Conservation (phyloP, 2,797 vertebrate genomes). For the Danio kyathit region DNA sequence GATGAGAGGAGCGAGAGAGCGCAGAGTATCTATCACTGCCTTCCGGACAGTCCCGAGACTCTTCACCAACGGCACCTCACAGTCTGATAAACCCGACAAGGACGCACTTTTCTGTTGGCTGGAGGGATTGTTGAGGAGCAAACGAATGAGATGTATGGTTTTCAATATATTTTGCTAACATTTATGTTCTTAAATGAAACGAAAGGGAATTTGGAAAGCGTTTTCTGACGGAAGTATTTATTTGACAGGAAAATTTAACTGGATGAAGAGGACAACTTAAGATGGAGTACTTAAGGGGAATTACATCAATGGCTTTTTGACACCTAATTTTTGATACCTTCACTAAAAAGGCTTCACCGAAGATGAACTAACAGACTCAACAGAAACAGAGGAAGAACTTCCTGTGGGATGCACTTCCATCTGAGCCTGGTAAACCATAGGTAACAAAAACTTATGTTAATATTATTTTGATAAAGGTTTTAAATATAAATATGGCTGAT, state of each 20-base stretch:
- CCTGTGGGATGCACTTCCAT: neutral
- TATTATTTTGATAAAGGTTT: neutral
- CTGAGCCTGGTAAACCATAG: neutral
- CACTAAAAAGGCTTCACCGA: neutral
- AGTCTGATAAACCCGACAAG: neutral
- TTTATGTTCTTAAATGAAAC: neutral
- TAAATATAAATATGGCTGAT: neutral
- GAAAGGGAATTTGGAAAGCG: neutral
- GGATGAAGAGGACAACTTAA: neutral
- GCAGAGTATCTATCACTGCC: slow-evolving; percentile 26
- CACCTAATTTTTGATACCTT: neutral
- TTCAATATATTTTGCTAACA: neutral
- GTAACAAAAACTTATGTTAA: neutral
- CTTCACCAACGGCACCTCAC: neutral
- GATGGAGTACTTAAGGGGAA: neutral
- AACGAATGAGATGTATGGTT: neutral
- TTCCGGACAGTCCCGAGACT: slow-evolving; percentile 27
- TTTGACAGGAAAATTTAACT: neutral
- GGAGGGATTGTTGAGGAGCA: neutral
- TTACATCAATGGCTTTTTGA: slow-evolving; percentile 10
- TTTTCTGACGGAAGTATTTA: neutral
- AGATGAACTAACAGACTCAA: neutral
- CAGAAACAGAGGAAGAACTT: neutral
- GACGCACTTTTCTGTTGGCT: neutral
- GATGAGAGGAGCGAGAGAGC: neutral